Evolutionary conservation across 1,140 invertebrate species (phyloP), one percentile per base, ranked within the genome.

Genomic region (Cephus cinctus): DNA sequence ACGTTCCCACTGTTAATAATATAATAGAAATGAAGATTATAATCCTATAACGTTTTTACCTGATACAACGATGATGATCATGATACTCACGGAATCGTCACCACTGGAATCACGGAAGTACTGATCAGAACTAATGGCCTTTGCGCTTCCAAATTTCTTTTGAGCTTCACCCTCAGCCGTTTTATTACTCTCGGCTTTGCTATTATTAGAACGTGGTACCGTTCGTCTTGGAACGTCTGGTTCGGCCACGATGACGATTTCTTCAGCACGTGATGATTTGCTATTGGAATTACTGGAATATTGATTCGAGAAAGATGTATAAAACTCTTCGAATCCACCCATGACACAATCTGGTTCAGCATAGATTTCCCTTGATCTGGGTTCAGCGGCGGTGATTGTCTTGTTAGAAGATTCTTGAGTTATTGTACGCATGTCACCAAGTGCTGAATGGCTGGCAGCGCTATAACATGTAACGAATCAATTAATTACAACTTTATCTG

Each of bases 91-190:
- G 56, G 78, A 78, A 65, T 85, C 84, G 51, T 78, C 77, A 22
- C 71, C 73, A 14, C 78, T 71, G 54, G 82, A 81, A 52, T 90
- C 88, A 3, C 86, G 86, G 71, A 97, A 97, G 77, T 87, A 98
- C 78, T 98, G 94, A 68, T 96, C 93, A 0, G 96, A 98, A 47
- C 94, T 98, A 59, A 99, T 99, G 2, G 94, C 88, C 78, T 98
- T 99, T 4, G 96, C 95, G 63, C 88, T 87, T 16, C 92, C 94
- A 74, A 98, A 98, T 78, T 98, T 98, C 67, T 93, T 92, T 64
- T 94, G 91, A 8, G 93, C 94, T 50, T 87, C 85, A 50, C 84
- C 83, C 16, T 67, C 50, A 30, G 25, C 36, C 9, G 9, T 30
- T 58, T 61, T 54, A 9, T 1, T 38, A 4, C n/a, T n/a, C n/a